Evolutionary conservation across 2,888 invertebrate species (phyloP), one percentile per base, ranked within the genome.

Genomic region (Hyposoter didymator): DNA sequence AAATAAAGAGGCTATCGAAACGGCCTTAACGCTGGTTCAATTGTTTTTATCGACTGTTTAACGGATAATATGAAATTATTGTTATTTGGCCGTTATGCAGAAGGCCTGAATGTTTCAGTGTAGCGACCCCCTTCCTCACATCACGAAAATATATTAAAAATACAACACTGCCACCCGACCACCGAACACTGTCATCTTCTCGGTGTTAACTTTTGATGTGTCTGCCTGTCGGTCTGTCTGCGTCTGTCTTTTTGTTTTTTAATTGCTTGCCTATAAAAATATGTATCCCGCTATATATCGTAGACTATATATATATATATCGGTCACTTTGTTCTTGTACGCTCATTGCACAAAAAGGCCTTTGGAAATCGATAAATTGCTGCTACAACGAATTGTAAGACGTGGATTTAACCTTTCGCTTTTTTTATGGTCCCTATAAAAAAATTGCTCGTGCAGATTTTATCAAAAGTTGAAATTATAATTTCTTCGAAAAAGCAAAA

Each of bases 61-160:
- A 85, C 82, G 79, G 88, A 88, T 89, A 88, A 90, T 89, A 87
- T 47, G 87, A 85, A 89, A 89, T 90, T 89, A 90, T 88, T 90
- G 90, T 91, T 87, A 88, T 90, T 87, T 90, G 90, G 91, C 92
- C 90, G 90, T 90, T 92, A 89, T 91, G 91, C 90, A 90, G 90
- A 87, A 90, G 91, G 91, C 91, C 91, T 92, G 92, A 91, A 92
- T 92, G 92, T 93, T 92, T 92, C 92, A 91, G 91, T 92, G 92
- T 93, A 93, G 92, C 92, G 90, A 90, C 91, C 92, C 92, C 91
- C 92, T 92, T 93, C 92, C 93, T 92, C 92, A 91, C 90, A 91
- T 91, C 92, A 92, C 91, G 91, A 91, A 85, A 88, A 87, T 69
- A 91, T 89, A 83, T 87, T 84, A 69, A 55, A 45, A 74, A 55